Base-by-base conservation (phyloP, 2,797 vertebrate species). In the Ctenosaura bakeri region DNA sequence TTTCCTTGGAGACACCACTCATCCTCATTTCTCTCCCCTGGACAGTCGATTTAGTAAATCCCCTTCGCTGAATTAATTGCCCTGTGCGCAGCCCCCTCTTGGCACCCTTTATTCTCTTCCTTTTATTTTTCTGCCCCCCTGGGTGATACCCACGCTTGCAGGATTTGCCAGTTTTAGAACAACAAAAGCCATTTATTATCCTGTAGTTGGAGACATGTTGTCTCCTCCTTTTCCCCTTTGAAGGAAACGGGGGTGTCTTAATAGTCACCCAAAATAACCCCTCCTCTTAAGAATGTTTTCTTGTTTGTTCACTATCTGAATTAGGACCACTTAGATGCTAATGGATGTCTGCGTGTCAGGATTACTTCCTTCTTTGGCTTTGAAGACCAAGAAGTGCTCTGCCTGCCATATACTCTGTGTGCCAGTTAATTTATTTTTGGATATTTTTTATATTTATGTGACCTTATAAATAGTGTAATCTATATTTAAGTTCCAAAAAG, bases 391-490 rank as follows among this genome's bases (percentile, higher is more conserved):
- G 71, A 74, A 77, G 73, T 66, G 13, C 24, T 52, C 20, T 62
- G 42, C 38, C 76, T 83, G 71, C 52, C 83, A 78, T 78, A 83
- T 42, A 32, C 86, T 87, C 87, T 0, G 38, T 62, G 85, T 59
- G 78, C 86, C 88, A 4, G 71, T 54, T 10, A 93, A 91, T 94
- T 95, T 96, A 94, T 95, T 95, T 96, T 94, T 94, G 93, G 95
- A 81, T 79, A n/a, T 32, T 89, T 62, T 85, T 94, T 87, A 86
- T 90, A 38, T 80, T 91, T 92, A 89, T 50, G 32, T 35, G 90
- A 56, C 1, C 89, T 91, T 95, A 95, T 95, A 95, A 95, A 95
- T 94, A 96, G 95, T 89, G 6, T 62, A 0, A 86, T 54, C 79
- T 71, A 86, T 91, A 35, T 92, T 94, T 73, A 92, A 91, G 83